phyloP scores from a whole-genome alignment of 2,113 vertebrate genomes.

The Hiodon tergisus region DNA sequence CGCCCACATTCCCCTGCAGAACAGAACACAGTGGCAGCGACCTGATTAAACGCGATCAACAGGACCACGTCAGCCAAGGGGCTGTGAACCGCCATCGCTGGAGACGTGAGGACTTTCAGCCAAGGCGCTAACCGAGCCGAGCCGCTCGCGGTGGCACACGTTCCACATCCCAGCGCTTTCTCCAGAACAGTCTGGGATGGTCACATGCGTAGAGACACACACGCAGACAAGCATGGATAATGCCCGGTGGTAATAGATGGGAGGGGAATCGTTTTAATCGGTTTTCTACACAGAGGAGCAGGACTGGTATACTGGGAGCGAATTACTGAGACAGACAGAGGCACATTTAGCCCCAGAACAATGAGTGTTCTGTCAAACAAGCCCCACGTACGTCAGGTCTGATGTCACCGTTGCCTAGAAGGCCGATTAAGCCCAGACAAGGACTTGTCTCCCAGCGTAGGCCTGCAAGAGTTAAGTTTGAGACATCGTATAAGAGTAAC shows the following conservation, averaged over 20 bases:
- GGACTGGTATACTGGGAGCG: slow-evolving; percentile 1
- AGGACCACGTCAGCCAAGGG: too few species aligned
- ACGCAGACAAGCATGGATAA: neutral
- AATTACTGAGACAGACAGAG: slow-evolving; percentile 1
- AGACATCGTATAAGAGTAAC: too few species aligned
- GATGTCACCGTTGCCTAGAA: slow-evolving; percentile 25
- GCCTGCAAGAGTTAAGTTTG: neutral
- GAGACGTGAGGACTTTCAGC: neutral
- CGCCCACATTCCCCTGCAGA: too few species aligned
- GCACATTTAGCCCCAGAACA: slow-evolving; percentile 4
- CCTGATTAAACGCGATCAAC: too few species aligned
- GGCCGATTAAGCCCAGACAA: neutral
- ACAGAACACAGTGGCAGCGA: too few species aligned
- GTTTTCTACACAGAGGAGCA: neutral
- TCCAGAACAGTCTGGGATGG: too few species aligned
- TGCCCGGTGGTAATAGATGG: neutral
- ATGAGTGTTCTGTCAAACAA: slow-evolving; percentile 8
- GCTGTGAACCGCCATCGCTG: too few species aligned
- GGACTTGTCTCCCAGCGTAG: neutral
- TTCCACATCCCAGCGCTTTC: too few species aligned
- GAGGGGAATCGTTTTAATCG: neutral
- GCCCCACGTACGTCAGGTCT: slow-evolving; percentile 22
- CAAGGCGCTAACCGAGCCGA: neutral
- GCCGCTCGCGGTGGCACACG: too few species aligned
- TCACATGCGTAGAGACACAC: too few species aligned